phyloP scores from a whole-genome alignment of 2,888 invertebrate genomes.

The Drosophila stalkeri region DNA sequence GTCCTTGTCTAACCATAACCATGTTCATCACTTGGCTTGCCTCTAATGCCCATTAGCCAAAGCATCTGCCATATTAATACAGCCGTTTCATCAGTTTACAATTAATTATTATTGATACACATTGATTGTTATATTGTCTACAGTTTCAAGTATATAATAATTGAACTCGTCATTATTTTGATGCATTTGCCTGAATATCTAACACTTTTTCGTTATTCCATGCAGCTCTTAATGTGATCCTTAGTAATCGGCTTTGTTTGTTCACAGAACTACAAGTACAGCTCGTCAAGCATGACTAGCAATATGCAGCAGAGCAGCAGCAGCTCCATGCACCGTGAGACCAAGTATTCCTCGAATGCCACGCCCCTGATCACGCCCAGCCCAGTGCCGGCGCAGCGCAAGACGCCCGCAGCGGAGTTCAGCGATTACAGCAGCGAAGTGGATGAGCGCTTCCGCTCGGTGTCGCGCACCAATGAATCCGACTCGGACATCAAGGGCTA shows the following conservation, averaged over 20 bases:
- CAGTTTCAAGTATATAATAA: background rate
- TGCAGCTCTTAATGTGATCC: background rate
- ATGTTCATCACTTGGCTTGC: slow-evolving; percentile 30
- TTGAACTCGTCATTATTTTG: background rate
- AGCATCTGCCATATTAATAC: slow-evolving; percentile 28
- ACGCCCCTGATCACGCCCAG: slow-evolving; percentile 85
- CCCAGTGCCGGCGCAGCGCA: slow-evolving; percentile 86
- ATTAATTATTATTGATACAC: background rate
- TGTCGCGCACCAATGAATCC: slow-evolving; percentile 87
- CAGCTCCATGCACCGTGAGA: slow-evolving; percentile 67
- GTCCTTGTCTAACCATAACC: slow-evolving; percentile 28
- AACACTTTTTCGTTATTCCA: slow-evolving; percentile 27
- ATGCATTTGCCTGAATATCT: slow-evolving; percentile 20
- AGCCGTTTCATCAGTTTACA: slow-evolving; percentile 4
- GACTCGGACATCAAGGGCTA: slow-evolving; percentile 87
- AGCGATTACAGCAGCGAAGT: slow-evolving; percentile 91
- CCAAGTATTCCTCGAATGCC: slow-evolving; percentile 71
- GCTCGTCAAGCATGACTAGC: slow-evolving; percentile 85
- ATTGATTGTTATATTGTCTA: background rate
- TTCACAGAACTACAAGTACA: slow-evolving; percentile 86
- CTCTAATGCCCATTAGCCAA: slow-evolving; percentile 31
- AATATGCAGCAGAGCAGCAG: slow-evolving; percentile 85
- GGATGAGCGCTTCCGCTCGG: slow-evolving; percentile 88
- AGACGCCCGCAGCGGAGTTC: slow-evolving; percentile 85
- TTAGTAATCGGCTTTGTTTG: background rate